Percentiles rank a stretch among this genome's conserved stretches.
These are phyloP conservation scores for Seladonia tumulorum DNA, from an alignment of 2,888 invertebrate genomes.

Conservation along the genomic window DNA sequence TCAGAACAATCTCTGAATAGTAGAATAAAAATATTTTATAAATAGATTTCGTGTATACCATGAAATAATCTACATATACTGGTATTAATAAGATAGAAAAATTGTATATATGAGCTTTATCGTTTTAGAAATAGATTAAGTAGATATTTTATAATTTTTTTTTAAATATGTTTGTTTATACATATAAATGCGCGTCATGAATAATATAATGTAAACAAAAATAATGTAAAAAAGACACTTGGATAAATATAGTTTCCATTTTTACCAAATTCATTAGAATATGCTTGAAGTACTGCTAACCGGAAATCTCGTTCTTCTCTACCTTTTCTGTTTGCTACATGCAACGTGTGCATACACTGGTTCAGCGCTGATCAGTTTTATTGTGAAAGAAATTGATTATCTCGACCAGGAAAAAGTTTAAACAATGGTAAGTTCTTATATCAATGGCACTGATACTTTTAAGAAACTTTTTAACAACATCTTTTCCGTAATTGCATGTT, in stretches of 20 bases:
- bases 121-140: background rate
- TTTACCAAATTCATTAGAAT: background rate
- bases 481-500: background rate
- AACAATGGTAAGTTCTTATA: conserved; percentile 86
- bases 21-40: background rate
- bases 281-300: conserved; percentile 27
- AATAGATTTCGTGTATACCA: background rate
- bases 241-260: background rate
- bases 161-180: background rate
- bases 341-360: conserved; percentile 85
- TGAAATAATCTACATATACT: too few species aligned
- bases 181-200: background rate
- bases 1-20: background rate
- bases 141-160: background rate
- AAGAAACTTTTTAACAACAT: background rate
- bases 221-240: background rate
- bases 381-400: conserved; percentile 89
- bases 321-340: conserved; percentile 72
- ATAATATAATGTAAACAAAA: background rate
- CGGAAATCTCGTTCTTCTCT: conserved; percentile 51
- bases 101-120: background rate
- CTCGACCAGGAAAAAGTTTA: conserved; percentile 91
- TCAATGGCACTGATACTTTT: background rate
- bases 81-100: background rate
- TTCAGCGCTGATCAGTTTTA: conserved; percentile 96